Evolutionary conservation across 2,888 invertebrate species (phyloP), one percentile per base, ranked within the genome.

Genomic region (Steromphala cineraria): DNA sequence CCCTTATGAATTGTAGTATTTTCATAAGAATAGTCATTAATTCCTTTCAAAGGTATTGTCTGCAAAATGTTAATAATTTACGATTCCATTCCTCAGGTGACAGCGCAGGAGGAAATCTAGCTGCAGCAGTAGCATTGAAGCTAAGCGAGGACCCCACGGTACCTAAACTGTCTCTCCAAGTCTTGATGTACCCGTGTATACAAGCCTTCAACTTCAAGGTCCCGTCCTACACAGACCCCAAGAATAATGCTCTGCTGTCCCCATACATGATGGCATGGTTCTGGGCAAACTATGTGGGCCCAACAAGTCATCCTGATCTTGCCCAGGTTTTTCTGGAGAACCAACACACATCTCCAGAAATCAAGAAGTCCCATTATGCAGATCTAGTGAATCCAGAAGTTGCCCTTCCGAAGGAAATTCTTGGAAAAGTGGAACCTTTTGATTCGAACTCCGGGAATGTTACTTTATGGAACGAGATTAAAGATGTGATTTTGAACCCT

Each of bases 131-230:
- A 3, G 80, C 87, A 8, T 76, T 87, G 8, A 79, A 82, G 1
- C 80, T 89, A 0, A 52, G 84, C n/a, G 76, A 80, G 40, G 78
- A 55, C n/a, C 74, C 81, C 8, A 46, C 53, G n/a, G 56, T 75
- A 7, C 83, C 84, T 52, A 52, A 31, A 24, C 40, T 85, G 24
- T 83, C 81, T 56, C 80, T 86, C 21, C 85, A 85, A 75, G 79
- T 85, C 0, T 55, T 88, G 1, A 82, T 86, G 36, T 86, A 87
- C 56, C 88, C 87, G 0, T 83, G 81, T 1, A 79, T 88, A 0
- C 88, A 88, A 71, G 85, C 89, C 17, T 88, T 93, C 82, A 90
- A 92, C 81, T 91, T 93, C 81, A 87, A 88, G 77, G 84, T 89
- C 19, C 89, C 90, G 3, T 85, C 86, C 10, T 87, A 91, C 82